phyloP scores from a whole-genome alignment of 2,797 vertebrate species.

The Dryobates pubescens region DNA sequence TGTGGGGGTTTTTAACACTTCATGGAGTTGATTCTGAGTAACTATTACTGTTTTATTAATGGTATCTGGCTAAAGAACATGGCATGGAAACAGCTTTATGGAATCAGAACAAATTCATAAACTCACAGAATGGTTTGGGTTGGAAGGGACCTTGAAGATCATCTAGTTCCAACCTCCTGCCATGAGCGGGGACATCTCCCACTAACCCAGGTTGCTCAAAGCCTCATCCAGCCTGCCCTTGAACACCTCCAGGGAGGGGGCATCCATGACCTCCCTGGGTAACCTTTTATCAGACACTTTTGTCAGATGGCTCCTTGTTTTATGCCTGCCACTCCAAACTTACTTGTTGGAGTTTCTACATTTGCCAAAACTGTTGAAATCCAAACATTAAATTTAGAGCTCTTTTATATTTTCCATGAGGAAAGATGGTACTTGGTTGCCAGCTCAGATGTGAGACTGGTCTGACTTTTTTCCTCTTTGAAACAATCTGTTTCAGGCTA shows the following conservation, averaged over 20 bases:
- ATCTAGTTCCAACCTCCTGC: too few species aligned
- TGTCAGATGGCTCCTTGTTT: neutral
- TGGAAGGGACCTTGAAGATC: too few species aligned
- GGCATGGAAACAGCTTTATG: neutral
- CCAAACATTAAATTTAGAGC: neutral
- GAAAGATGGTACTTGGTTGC: neutral
- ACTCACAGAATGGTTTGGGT: too few species aligned
- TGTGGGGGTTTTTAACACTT: neutral
- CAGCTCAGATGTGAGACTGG: neutral
- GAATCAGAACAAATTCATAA: neutral
- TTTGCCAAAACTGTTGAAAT: conserved; percentile 27
- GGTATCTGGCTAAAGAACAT: neutral
- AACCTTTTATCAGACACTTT: neutral
- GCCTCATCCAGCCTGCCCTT: too few species aligned
- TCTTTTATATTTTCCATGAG: conserved; percentile 6
- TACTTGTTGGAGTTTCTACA: neutral
- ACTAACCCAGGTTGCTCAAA: too few species aligned
- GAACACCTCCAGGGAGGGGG: too few species aligned
- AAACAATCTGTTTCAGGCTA: neutral
- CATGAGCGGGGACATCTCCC: too few species aligned
- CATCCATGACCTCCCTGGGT: too few species aligned
- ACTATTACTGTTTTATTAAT: too few species aligned
- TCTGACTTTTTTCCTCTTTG: neutral
- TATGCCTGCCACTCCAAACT: neutral
- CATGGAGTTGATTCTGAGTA: neutral